Evolutionary conservation across 2,888 invertebrate species (phyloP).

Genomic region (Philhelius pedissequus): DNA sequence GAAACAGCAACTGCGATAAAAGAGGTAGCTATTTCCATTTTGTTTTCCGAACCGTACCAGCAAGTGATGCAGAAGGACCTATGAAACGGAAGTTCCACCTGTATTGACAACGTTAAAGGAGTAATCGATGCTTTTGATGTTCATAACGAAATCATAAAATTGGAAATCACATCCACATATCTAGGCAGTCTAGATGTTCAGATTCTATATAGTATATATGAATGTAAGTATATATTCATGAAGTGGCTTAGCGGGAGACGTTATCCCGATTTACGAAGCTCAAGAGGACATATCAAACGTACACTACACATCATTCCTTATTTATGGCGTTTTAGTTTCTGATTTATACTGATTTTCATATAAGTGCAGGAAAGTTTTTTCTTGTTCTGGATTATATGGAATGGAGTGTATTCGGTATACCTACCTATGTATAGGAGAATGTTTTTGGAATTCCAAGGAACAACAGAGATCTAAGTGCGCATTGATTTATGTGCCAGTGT

Average conservation of each 20-base stretch:
- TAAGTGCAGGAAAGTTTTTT: not conserved
- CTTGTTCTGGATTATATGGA: not conserved
- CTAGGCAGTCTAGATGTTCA: not conserved
- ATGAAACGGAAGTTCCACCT: constrained; percentile 42
- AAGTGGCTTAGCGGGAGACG: not conserved
- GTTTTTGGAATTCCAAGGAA: constrained; percentile 3
- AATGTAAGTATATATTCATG: not conserved
- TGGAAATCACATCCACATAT: constrained; percentile 52
- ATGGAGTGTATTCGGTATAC: not conserved
- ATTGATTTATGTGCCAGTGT: constrained; percentile 12
- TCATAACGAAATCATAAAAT: constrained; percentile 65
- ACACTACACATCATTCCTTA: constrained; percentile 1
- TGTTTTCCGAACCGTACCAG: not conserved
- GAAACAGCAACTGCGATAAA: not conserved
- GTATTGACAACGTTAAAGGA: constrained; percentile 36
- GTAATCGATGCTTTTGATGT: constrained; percentile 64
- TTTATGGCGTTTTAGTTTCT: constrained; percentile 7
- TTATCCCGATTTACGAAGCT: not conserved
- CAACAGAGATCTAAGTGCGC: not conserved
- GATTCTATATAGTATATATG: not conserved
- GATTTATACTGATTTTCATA: not conserved
- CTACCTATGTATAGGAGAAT: not conserved
- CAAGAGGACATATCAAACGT: not conserved
- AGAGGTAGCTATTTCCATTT: not conserved
- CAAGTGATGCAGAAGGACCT: constrained; percentile 54